These are phyloP conservation scores for Bombus sylvicola DNA, from an alignment of 1,140 invertebrate genomes.

Conservation along the genomic window DNA sequence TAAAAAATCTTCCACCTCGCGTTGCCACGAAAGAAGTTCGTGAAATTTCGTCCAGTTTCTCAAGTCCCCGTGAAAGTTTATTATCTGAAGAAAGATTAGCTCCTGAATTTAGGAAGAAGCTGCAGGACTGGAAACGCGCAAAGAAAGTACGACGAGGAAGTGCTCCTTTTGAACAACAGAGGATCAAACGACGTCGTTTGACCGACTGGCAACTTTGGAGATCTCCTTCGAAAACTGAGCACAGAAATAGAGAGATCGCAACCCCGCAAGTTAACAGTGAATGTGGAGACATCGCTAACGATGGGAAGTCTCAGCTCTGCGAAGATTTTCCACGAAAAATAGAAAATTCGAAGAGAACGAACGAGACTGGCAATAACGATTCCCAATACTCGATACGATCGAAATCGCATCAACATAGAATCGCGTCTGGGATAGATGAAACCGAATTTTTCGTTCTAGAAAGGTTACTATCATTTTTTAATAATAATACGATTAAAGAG, in stretches of 20 bases:
- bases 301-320: slow-evolving; percentile 84
- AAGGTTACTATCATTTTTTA: slow-evolving; percentile 55
- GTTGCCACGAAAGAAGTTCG: neutral
- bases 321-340: slow-evolving; percentile 89
- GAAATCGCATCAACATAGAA: slow-evolving; percentile 1
- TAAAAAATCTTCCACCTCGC: slow-evolving; percentile 73
- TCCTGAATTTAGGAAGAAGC: slow-evolving; percentile 90
- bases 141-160: slow-evolving; percentile 83
- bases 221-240: slow-evolving; percentile 65
- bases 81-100: slow-evolving; percentile 87
- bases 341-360: slow-evolving; percentile 86
- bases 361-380: slow-evolving; percentile 47
- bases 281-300: slow-evolving; percentile 28
- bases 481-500: slow-evolving; percentile 83
- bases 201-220: slow-evolving; percentile 89
- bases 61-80: slow-evolving; percentile 32
- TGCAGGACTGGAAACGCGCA: slow-evolving; percentile 93
- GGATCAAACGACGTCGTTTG: slow-evolving; percentile 82
- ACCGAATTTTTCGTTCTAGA: slow-evolving; percentile 82
- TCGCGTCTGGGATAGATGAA: slow-evolving; percentile 67
- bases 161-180: slow-evolving; percentile 70
- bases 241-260: slow-evolving; percentile 26
- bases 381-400: slow-evolving; percentile 1
- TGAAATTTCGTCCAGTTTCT: neutral
- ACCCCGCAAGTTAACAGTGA: slow-evolving; percentile 12